Evolutionary conservation across 2,888 invertebrate genomes (phyloP).

Genomic region (Ophioninae sp.): DNA sequence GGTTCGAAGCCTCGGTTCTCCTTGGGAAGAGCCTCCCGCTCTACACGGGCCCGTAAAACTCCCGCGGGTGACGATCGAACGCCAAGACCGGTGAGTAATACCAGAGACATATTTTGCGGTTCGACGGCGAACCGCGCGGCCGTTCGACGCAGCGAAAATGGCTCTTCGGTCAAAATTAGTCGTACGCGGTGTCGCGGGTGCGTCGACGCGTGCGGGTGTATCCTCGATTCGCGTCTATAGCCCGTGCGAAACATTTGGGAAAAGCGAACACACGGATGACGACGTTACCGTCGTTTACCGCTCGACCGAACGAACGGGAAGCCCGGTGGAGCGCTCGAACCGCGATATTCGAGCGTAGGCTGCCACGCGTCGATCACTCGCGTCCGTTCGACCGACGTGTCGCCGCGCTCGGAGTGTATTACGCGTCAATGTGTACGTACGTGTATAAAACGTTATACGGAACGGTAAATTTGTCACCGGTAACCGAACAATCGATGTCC

Average conservation of each 20-base stretch:
- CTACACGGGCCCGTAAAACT: neutral
- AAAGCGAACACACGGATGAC: constrained; percentile 39
- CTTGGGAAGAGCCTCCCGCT: too few relatives aligned
- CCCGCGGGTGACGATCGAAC: too few relatives aligned
- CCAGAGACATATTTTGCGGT: constrained; percentile 10
- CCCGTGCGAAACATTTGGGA: constrained; percentile 7
- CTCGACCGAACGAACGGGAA: constrained; percentile 45
- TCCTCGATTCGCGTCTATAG: constrained; percentile 2
- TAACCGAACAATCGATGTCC: constrained; percentile 50
- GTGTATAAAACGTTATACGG: constrained; percentile 10
- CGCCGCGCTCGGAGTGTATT: neutral
- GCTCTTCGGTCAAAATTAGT: constrained; percentile 6
- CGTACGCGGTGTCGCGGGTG: neutral
- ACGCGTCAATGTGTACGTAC: neutral
- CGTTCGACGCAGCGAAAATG: constrained; percentile 9
- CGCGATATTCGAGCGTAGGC: constrained; percentile 43
- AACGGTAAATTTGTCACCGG: constrained; percentile 37
- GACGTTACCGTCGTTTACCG: constrained; percentile 47
- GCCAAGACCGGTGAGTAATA: neutral
- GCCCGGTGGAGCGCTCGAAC: constrained; percentile 15
- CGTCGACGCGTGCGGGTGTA: constrained; percentile 3
- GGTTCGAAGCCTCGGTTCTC: too few relatives aligned
- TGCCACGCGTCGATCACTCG: constrained; percentile 52
- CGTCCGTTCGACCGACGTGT: constrained; percentile 20
- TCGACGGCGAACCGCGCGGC: constrained; percentile 9